Evolutionary conservation across 2,113 vertebrate species (phyloP).

Genomic region (Copsychus sechellarum): DNA sequence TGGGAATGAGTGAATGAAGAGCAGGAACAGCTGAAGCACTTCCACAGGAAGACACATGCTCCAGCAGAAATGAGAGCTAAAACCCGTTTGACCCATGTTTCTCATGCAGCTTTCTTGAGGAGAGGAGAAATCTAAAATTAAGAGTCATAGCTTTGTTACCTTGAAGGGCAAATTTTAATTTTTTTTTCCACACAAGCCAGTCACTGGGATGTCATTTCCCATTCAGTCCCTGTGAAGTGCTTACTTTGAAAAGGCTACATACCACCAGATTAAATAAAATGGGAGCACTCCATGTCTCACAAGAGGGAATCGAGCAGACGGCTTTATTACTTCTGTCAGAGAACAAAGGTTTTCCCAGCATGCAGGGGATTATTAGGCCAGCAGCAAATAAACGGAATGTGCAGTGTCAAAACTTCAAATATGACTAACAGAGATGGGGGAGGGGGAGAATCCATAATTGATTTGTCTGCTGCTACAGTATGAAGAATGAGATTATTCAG

Average conservation of each 20-base stretch:
- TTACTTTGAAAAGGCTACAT: slow-evolving; percentile 79
- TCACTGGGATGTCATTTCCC: slow-evolving; percentile 66
- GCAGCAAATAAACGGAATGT: slow-evolving; percentile 75
- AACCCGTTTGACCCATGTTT: slow-evolving; percentile 67
- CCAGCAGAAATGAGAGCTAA: slow-evolving; percentile 60
- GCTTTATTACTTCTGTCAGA: slow-evolving; percentile 84
- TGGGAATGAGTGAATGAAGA: slow-evolving; percentile 71
- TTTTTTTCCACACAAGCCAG: slow-evolving; percentile 28
- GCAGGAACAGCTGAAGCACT: slow-evolving; percentile 48
- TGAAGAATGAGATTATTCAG: slow-evolving; percentile 24
- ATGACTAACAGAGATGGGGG: slow-evolving; percentile 26
- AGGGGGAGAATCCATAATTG: slow-evolving; percentile 60
- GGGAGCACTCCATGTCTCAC: slow-evolving; percentile 71
- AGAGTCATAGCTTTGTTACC: slow-evolving; percentile 29
- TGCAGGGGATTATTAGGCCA: slow-evolving; percentile 76
- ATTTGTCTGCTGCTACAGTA: slow-evolving; percentile 63
- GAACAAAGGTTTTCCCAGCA: slow-evolving; percentile 81
- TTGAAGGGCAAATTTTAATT: slow-evolving; percentile 47
- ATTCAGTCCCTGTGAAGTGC: slow-evolving; percentile 72
- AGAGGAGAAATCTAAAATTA: background rate
- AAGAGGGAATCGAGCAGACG: slow-evolving; percentile 77
- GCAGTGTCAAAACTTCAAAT: slow-evolving; percentile 70
- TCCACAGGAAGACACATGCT: slow-evolving; percentile 51
- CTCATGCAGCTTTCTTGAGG: background rate
- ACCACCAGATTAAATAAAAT: slow-evolving; percentile 79